Evolutionary conservation across 2,888 invertebrate species (phyloP), one percentile per base, ranked within the genome.

Genomic region (Petrolisthes cinctipes): DNA sequence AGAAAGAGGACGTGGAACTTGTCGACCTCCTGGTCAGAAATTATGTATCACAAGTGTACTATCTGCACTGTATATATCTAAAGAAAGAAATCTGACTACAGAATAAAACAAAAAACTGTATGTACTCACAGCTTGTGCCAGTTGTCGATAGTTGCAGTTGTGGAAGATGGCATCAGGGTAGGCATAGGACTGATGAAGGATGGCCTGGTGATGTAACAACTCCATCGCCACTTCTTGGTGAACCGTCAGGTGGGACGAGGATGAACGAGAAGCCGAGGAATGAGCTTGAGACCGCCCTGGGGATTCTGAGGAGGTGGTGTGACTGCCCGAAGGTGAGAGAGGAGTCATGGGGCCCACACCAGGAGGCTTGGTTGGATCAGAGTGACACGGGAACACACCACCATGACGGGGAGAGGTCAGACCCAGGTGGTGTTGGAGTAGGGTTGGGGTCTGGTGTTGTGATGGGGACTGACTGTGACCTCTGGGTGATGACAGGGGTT

Each of bases 101-200:
- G 4, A 71, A 71, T 71, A 61, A 4, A 54, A 23, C 17, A 14
- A 7, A 37, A 37, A 37, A 1, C 37, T 37, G 37, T 84, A 88
- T 37, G 37, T 84, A 88, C 87, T 88, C 66, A 88, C 87, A 51
- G 87, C 87, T 56, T 88, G 87, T 5, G 84, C 87, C 66, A 88
- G 37, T 37, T 88, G 84, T 53, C 79, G 54, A 56, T 88, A 88
- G 84, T 75, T 88, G 82, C 86, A 86, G 83, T 86, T 61, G 57
- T 86, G 79, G 71, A 79, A 78, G 76, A 83, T 83, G 9, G 71
- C 71, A n/a, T 71, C 71, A 6, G 71, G 71, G 20, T 17, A 11
- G 1, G 79, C 85, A 53, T 66, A 78, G 7, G 79, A 79, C 54
- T 79, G 78, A 54, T 68, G 79, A 3, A 78, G 57, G 51, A 66